Evolutionary conservation across 2,888 invertebrate genomes (phyloP).

Genomic region (Lottia scabra): DNA sequence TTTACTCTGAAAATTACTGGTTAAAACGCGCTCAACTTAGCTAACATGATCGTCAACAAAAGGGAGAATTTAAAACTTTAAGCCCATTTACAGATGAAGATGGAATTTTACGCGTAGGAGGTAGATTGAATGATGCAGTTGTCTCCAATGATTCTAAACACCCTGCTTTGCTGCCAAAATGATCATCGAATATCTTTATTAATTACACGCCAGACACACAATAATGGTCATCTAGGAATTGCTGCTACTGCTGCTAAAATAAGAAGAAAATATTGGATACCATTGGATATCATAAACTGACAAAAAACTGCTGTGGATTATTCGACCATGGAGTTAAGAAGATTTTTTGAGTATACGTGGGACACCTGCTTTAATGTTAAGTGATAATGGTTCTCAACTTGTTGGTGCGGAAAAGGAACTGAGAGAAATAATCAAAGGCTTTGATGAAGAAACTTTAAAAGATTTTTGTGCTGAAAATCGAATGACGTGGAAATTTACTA

Average conservation of each 20-base stretch:
- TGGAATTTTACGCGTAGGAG: neutral
- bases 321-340: too few relatives aligned
- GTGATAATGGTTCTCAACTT: neutral
- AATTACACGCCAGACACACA: neutral
- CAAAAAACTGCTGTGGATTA: too few relatives aligned
- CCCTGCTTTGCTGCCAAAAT: neutral
- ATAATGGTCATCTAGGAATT: neutral
- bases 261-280: neutral
- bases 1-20: neutral
- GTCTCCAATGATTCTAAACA: neutral
- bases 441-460: neutral
- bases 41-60: neutral
- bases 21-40: neutral
- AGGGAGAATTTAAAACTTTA: neutral
- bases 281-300: neutral
- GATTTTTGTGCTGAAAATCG: neutral
- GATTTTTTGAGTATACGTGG: neutral
- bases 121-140: neutral
- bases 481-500: neutral
- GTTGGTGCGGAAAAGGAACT: neutral
- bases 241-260: neutral
- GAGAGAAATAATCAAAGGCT: neutral
- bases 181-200: neutral
- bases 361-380: neutral
- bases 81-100: slow-evolving; percentile 2